These are phyloP conservation scores for Albula glossodonta DNA, from an alignment of 2,113 vertebrate species.

Conservation along the genomic window DNA sequence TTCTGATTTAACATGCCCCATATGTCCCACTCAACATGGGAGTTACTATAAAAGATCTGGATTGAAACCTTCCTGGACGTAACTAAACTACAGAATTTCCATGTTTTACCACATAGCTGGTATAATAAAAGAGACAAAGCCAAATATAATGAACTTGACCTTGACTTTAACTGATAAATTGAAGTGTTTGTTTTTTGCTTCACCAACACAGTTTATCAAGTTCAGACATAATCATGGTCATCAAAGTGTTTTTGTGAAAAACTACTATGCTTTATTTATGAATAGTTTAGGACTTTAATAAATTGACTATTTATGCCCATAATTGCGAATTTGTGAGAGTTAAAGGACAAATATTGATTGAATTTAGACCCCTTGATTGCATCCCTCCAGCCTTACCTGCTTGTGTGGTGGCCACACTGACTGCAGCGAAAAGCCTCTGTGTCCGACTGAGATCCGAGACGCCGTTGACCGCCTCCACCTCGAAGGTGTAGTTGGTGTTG, in stretches of 20 bases:
- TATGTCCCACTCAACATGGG: not conserved
- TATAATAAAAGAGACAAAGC: not conserved
- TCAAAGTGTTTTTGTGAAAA: not conserved
- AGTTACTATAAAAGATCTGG: not conserved
- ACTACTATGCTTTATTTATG: not conserved
- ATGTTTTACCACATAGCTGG: not conserved
- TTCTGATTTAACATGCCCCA: not conserved
- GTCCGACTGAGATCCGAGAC: slow-evolving; percentile 95
- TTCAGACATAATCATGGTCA: not conserved
- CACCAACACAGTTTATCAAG: not conserved
- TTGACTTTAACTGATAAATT: not conserved
- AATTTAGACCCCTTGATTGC: not conserved
- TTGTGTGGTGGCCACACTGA: slow-evolving; percentile 95
- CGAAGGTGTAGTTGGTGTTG: slow-evolving; percentile 96
- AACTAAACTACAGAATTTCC: not conserved
- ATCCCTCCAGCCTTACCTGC: slow-evolving; percentile 79
- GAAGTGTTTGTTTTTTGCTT: not conserved
- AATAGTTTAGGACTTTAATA: too few relatives aligned
- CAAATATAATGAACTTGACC: too few relatives aligned
- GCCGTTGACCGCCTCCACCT: slow-evolving; percentile 97
- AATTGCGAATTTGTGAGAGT: not conserved
- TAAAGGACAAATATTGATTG: not conserved
- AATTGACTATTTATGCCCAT: too few relatives aligned
- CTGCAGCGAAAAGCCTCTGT: slow-evolving; percentile 94
- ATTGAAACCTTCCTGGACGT: not conserved